These are phyloP conservation scores for Smithornis capensis DNA, from an alignment of 2,113 vertebrate genomes.

Conservation along the genomic window DNA sequence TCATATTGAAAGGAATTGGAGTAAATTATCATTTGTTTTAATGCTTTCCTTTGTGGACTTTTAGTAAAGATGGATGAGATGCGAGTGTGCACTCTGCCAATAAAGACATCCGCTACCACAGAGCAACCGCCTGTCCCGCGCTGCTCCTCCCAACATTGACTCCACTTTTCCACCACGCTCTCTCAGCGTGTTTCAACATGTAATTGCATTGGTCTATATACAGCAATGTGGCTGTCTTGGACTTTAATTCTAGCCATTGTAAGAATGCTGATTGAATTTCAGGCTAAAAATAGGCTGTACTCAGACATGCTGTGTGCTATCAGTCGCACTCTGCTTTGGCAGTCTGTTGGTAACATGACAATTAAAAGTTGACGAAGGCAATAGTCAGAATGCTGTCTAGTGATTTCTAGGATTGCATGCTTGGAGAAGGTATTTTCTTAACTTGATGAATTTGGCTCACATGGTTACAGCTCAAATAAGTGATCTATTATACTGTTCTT, in stretches of 20 bases:
- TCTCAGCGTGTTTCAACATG: background rate
- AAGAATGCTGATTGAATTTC: constrained; percentile 17
- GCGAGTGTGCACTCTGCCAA: accelerated
- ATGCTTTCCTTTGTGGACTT: background rate
- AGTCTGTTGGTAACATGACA: constrained; percentile 17
- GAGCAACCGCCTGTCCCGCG: background rate
- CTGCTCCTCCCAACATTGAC: background rate
- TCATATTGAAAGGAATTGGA: background rate
- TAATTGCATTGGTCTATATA: background rate
- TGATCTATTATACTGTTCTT: background rate
- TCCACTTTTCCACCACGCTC: background rate
- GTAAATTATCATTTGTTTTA: background rate
- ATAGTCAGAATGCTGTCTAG: background rate
- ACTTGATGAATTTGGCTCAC: background rate
- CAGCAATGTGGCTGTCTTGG: background rate
- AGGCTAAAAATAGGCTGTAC: constrained; percentile 41
- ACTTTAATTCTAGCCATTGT: constrained; percentile 4
- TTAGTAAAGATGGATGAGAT: background rate
- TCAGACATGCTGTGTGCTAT: background rate
- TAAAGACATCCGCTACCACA: accelerated
- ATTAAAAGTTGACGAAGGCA: constrained; percentile 3
- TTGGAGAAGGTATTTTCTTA: background rate
- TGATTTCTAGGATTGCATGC: background rate
- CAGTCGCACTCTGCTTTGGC: background rate
- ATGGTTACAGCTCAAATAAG: background rate